Percentiles rank a stretch among this genome's conserved stretches.
Evolutionary conservation across 2,113 vertebrate genomes (phyloP).

Genomic region (Electrona antarctica): DNA sequence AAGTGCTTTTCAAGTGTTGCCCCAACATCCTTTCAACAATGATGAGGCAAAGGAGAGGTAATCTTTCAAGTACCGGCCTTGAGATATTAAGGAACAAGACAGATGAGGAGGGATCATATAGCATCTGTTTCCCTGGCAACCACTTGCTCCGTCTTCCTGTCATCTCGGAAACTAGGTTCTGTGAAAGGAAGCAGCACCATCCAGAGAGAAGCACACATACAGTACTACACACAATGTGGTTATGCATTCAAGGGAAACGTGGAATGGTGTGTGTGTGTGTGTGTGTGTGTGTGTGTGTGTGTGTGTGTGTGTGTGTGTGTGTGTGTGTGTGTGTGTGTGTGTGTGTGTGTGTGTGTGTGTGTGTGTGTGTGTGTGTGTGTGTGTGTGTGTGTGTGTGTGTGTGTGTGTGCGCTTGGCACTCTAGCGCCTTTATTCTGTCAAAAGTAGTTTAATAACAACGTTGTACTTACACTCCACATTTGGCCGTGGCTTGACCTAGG

Average conservation of each 20-base stretch:
- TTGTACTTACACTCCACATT: not conserved
- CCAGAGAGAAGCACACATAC: slow-evolving; percentile 19
- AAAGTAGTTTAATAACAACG: too few species aligned
- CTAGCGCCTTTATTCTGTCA: too few species aligned
- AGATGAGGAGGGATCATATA: slow-evolving; percentile 52
- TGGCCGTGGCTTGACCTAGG: not conserved
- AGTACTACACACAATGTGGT: not conserved
- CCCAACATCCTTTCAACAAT: slow-evolving; percentile 16
- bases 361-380: too few species aligned
- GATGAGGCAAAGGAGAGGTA: slow-evolving; percentile 37
- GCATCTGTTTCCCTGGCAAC: slow-evolving; percentile 78
- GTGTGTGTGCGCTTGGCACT: too few species aligned
- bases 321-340: slow-evolving; percentile 15
- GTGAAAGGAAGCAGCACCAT: slow-evolving; percentile 27
- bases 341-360: too few species aligned
- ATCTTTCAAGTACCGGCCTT: slow-evolving; percentile 35
- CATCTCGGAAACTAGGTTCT: slow-evolving; percentile 44
- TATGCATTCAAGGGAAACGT: slow-evolving; percentile 4
- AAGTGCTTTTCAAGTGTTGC: slow-evolving; percentile 18
- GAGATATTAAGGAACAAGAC: slow-evolving; percentile 51
- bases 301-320: slow-evolving; percentile 15
- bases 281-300: slow-evolving; percentile 10
- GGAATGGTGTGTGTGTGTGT: not conserved
- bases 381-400: too few species aligned
- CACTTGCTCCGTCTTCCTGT: slow-evolving; percentile 57